These are phyloP conservation scores for Phyllostomus hastatus DNA, from an alignment of 2,113 vertebrate species.

Conservation along the genomic window DNA sequence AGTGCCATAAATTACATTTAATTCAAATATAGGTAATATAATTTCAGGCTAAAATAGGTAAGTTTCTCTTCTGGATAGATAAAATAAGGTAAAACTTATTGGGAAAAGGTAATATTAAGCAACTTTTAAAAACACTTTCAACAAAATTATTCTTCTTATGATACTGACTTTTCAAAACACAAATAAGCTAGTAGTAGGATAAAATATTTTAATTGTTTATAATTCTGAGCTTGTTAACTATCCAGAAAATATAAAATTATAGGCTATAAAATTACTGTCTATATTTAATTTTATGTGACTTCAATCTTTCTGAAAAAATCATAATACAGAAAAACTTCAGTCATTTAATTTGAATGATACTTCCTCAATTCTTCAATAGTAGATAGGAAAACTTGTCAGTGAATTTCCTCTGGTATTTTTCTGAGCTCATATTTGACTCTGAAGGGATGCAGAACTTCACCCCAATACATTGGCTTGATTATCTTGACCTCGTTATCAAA, in stretches of 20 bases:
- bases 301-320: neutral
- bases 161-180: slow-evolving; percentile 12
- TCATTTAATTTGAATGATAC: neutral
- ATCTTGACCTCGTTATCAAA: neutral
- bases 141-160: neutral
- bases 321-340: neutral
- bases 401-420: neutral
- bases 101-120: neutral
- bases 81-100: neutral
- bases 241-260: neutral
- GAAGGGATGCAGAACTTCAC: neutral
- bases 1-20: neutral
- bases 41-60: neutral
- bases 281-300: neutral
- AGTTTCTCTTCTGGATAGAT: neutral
- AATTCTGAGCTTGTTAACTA: neutral
- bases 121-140: neutral
- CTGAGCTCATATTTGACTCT: neutral
- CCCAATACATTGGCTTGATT: neutral
- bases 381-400: neutral
- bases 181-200: slow-evolving; percentile 6
- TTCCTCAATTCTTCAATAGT: neutral
- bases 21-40: neutral
- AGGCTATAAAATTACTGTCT: neutral
- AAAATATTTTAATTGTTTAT: neutral